Evolutionary conservation across 2,113 vertebrate species (phyloP), one percentile per base, ranked within the genome.

Genomic region (Taxidea taxus): DNA sequence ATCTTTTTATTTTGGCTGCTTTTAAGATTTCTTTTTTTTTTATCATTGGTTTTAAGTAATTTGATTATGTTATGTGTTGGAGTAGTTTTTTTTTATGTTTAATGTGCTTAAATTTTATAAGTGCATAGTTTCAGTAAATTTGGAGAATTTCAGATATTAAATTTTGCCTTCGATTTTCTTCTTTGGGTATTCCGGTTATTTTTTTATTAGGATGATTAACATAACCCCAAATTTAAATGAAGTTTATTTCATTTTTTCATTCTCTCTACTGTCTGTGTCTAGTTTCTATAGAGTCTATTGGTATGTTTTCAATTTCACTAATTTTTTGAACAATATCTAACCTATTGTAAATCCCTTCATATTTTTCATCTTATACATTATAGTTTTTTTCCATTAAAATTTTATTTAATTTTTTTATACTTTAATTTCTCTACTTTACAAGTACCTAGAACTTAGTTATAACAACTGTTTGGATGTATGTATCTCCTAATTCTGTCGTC

Each of bases 41-140:
- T 75, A 29, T 66, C 42, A 44, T 1, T 66, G 15, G 23, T 64
- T 74, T 94, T 74, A 44, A 94, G 87, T 64, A 84, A 90, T 27
- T 64, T 11, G 29, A n/a, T 51, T 47, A 66, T 44, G 62, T 21
- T 1, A 0, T 62, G 1, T 25, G 23, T 1, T 1, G 47, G 42
- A 62, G 7, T 34, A 74, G 83, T 83, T 60, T 60, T 58, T 74
- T 20, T 72, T 74, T 0, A 72, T 72, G 34, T 74, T 74, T 51
- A 29, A 54, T 64, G 20, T 90, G 7, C 27, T 90, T 83, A 75
- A 14, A 90, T 75, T 74, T 75, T 51, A 54, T 54, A 42, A 18
- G 29, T 31, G 51, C 3, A 21, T 5, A 75, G 78, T 15, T 75
- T 42, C 31, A 44, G 42, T 29, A 54, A n/a, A 66, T 54, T 47